phyloP scores from a whole-genome alignment of 2,113 vertebrate species.

The Litocranius walleri region DNA sequence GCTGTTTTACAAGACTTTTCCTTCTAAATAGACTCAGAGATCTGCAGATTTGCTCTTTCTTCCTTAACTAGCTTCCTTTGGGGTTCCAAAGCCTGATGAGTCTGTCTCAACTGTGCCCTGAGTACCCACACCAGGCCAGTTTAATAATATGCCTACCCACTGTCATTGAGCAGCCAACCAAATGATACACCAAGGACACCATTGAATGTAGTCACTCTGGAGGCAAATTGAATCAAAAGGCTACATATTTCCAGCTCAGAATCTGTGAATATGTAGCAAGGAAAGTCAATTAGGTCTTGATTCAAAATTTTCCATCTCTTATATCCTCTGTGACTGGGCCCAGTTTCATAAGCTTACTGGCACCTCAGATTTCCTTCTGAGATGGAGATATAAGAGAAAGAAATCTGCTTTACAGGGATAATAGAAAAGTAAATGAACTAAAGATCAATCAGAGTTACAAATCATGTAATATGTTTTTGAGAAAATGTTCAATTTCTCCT shows the following conservation, averaged over 20 bases:
- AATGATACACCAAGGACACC: background rate
- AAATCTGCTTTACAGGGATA: background rate
- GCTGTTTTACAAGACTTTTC: background rate
- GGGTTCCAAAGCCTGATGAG: background rate
- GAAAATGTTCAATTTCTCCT: background rate
- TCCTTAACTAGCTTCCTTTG: background rate
- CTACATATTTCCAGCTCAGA: background rate
- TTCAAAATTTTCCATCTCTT: background rate
- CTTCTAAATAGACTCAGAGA: background rate
- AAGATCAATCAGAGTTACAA: background rate
- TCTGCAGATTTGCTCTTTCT: background rate
- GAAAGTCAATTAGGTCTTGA: background rate
- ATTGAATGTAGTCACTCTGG: background rate
- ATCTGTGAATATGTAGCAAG: background rate
- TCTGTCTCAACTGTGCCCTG: background rate
- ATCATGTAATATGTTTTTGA: background rate
- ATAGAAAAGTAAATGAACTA: background rate
- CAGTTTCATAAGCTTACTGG: background rate
- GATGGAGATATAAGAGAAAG: background rate
- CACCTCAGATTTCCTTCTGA: background rate
- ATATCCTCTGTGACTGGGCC: background rate
- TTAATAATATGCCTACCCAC: background rate
- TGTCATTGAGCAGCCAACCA: background rate
- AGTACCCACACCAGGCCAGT: background rate
- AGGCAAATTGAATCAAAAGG: background rate